phyloP scores from a whole-genome alignment of 2,113 vertebrate genomes.

The Diadophis punctatus region DNA sequence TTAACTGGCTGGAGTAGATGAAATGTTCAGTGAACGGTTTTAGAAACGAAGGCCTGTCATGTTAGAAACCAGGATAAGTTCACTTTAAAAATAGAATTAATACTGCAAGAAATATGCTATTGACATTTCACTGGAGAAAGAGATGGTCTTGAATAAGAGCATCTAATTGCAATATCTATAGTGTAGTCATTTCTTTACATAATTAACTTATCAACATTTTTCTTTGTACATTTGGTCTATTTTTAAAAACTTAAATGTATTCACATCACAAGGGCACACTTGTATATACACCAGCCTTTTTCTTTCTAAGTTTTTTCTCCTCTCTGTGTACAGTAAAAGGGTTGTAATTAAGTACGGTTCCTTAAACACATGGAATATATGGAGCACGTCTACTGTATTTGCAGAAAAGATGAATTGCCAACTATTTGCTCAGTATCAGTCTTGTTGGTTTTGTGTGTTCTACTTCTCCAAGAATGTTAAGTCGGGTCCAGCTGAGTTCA shows the following conservation, averaged over 20 bases:
- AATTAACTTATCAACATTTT: background rate
- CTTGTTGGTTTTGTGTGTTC: background rate
- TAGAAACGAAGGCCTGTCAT: background rate
- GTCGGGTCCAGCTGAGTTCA: background rate
- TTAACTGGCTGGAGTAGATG: background rate
- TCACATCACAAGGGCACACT: background rate
- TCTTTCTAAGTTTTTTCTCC: background rate
- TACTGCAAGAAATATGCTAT: background rate
- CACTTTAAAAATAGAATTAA: background rate
- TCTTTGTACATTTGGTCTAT: background rate
- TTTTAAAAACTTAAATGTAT: background rate
- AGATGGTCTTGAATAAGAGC: background rate
- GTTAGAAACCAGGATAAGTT: background rate
- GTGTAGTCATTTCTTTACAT: background rate
- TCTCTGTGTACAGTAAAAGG: background rate
- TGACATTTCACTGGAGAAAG: background rate
- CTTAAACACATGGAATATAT: background rate
- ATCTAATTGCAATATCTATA: background rate
- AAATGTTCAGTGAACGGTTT: background rate
- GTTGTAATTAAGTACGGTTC: background rate
- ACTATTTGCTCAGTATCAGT: background rate
- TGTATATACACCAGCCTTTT: background rate
- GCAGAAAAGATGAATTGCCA: background rate
- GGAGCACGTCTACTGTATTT: background rate
- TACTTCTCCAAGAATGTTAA: background rate